Evolutionary conservation across 2,113 vertebrate species (phyloP), one percentile per base, ranked within the genome.

Genomic region (Corvus cornix): DNA sequence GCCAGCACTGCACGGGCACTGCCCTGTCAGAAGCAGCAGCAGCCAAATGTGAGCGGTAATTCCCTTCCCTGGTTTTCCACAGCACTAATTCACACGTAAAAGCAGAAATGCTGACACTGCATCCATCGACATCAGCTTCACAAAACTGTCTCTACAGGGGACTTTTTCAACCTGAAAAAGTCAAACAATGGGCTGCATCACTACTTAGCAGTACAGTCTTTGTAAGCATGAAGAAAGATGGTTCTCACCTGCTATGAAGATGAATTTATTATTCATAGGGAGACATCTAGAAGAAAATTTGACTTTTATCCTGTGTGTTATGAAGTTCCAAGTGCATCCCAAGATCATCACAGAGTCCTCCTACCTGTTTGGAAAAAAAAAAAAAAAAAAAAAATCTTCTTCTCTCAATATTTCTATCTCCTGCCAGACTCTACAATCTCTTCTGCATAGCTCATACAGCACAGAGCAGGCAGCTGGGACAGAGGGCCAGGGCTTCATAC

Each of bases 21-120:
- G 41, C 18, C 6, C 22, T 35, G 16, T 0, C 13, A 6, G 76
- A 60, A 87, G 41, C 49, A 69, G 75, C 67, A 84, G 23, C 21
- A 18, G 2, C 22, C 31, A 26, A 30, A 37, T 1, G 3, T 12
- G 21, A 60, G 27, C 31, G 62, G 2, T 18, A 46, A 89, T 0
- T 0, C 16, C 33, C 26, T 67, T 41, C 22, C 12, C 18, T 51
- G 33, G 1, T 62, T 75, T 48, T n/a, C 35, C 43, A 39, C 7
- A 75, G 31, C 33, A 44, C 27, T 49, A 55, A 48, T 37, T 80
- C 46, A 58, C 48, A 60, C 22, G 7, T 8, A 15, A 26, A 60
- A 39, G 18, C 5, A 41, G 14, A 76, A 88, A 79, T 43, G 33
- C 48, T 87, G 49, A 69, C 51, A 59, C 51, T 69, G 37, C 31